A percentile compares a stretch with the other conserved stretches of the same genome.
Conservation (phyloP, 2,113 vertebrate species). For the Isichthys henryi region DNA sequence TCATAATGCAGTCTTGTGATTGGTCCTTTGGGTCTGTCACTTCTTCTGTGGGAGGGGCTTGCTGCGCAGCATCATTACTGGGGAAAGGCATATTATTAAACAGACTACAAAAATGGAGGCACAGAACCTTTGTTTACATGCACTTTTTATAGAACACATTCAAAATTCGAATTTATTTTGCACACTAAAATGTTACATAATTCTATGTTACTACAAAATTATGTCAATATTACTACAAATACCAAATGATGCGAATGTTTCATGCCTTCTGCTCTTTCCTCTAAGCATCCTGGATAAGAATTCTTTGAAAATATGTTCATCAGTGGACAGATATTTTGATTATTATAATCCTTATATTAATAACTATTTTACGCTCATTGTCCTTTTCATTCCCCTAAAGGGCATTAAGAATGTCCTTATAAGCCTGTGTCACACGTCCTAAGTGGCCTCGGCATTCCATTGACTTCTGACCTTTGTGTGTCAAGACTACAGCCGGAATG, state of each 20-base stretch:
- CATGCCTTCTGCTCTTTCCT: neutral
- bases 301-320: neutral
- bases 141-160: neutral
- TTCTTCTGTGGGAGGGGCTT: slow-evolving; percentile 46
- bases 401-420: neutral
- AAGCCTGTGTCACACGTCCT: neutral
- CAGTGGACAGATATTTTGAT: neutral
- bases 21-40: slow-evolving; percentile 48
- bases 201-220: neutral
- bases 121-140: neutral
- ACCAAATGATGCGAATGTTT: neutral
- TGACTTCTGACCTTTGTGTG: slow-evolving; percentile 71
- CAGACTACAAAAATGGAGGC: neutral
- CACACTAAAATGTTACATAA: neutral
- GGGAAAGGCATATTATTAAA: neutral
- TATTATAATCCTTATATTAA: neutral
- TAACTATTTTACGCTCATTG: neutral
- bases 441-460: neutral
- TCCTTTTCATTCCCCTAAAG: neutral
- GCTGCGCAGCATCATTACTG: slow-evolving; percentile 23
- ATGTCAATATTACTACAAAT: neutral
- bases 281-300: neutral
- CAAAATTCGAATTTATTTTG: neutral
- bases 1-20: slow-evolving; percentile 34
- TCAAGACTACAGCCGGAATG: slow-evolving; percentile 92